Evolutionary conservation across 1,140 invertebrate genomes (phyloP).

Genomic region (Antheraea pernyi): DNA sequence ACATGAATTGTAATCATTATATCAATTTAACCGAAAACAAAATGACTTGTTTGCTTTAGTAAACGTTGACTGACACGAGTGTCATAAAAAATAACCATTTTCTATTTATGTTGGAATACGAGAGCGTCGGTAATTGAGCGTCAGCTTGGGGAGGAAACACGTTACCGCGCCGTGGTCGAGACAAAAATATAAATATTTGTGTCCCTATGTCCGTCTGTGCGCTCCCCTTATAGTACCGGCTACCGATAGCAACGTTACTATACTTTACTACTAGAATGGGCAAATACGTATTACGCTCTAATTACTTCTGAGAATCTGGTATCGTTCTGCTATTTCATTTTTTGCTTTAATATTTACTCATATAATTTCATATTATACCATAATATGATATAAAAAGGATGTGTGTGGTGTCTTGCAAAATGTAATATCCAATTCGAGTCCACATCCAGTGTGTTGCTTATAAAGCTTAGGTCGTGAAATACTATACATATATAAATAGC

Average conservation of each 20-base stretch:
- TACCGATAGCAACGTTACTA: not conserved
- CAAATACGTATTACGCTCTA: too few species aligned
- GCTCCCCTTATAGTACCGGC: not conserved
- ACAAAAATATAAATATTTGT: constrained; percentile 28
- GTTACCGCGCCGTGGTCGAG: constrained; percentile 12
- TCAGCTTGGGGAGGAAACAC: constrained; percentile 20
- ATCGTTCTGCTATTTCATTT: too few species aligned
- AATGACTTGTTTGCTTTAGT: not conserved
- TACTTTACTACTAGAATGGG: not conserved
- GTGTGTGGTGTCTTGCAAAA: too few species aligned
- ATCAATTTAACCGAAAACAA: not conserved
- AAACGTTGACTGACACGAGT: constrained; percentile 13
- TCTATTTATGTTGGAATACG: constrained; percentile 19
- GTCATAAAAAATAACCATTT: constrained; percentile 20
- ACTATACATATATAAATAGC: too few species aligned
- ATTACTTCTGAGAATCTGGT: too few species aligned
- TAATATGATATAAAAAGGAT: too few species aligned
- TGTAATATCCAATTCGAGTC: too few species aligned
- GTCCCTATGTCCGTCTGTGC: constrained; percentile 13
- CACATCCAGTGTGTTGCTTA: too few species aligned
- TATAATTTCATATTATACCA: too few species aligned
- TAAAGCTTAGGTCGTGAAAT: too few species aligned
- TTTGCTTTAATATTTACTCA: too few species aligned
- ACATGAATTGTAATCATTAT: not conserved
- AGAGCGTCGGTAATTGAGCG: constrained; percentile 20